A percentile compares a stretch with the other conserved stretches of the same genome.
These are phyloP conservation scores for Percopsis transmontana DNA, from an alignment of 2,113 vertebrate species.

Conservation along the genomic window DNA sequence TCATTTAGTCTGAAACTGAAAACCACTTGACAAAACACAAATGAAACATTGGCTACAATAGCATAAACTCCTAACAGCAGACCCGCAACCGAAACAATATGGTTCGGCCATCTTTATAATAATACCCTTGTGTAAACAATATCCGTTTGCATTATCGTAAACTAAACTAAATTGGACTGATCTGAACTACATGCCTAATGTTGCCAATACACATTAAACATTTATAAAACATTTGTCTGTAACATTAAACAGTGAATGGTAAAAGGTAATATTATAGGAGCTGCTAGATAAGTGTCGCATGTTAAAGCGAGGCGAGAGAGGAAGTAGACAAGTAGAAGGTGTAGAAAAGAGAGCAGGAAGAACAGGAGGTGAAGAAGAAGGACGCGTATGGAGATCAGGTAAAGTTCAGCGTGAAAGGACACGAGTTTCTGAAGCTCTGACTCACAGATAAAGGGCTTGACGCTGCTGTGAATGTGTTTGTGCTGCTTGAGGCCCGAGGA, in stretches of 20 bases:
- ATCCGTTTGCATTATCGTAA: not conserved
- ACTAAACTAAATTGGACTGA: not conserved
- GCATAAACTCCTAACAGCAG: no score
- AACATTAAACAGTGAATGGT: no score
- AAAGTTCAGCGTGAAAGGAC: conserved; percentile 3
- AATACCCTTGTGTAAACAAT: not conserved
- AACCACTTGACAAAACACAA: no score
- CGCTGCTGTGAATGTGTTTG: conserved; percentile 99
- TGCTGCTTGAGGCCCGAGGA: conserved; percentile 98
- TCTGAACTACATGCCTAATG: not conserved
- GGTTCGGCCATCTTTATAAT: not conserved
- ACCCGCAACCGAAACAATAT: not conserved
- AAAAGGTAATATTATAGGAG: not conserved
- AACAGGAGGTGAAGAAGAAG: not conserved
- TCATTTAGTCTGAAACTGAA: no score
- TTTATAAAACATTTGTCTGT: no score
- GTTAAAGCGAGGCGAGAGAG: not conserved
- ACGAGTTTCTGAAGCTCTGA: conserved; percentile 61
- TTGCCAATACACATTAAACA: not conserved
- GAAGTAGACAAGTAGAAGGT: not conserved
- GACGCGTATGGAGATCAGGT: conserved; percentile 21
- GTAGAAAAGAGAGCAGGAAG: not conserved
- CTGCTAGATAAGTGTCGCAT: not conserved
- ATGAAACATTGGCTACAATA: no score
- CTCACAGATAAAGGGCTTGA: conserved; percentile 99